Base-by-base conservation (phyloP, 2,797 vertebrate genomes). In the Cossypha niveicapilla region DNA sequence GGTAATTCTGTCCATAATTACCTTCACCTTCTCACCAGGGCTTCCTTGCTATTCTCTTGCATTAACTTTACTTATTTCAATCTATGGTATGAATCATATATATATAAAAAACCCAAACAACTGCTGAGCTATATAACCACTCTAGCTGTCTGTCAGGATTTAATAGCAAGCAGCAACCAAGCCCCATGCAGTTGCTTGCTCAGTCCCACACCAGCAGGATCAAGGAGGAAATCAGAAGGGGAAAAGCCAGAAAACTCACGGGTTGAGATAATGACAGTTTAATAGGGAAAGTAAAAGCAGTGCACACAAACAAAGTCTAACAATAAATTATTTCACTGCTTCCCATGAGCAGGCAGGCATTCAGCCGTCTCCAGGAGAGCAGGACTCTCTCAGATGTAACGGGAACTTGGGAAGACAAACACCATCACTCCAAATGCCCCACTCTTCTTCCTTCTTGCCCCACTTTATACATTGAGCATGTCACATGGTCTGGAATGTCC, bases 1-100 rank as follows among this genome's bases (percentile, higher is more conserved):
- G 9, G 44, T 76, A 91, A 71, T 93, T 87, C 67, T 83, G 57
- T 62, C 35, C 14, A 39, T 53, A 81, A 91, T 82, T 80, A 77
- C 73, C 22, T 58, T 80, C 82, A 79, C 22, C 39, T 87, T 8
- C 44, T 65, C 80, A 76, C 44, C 25, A 79, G n/a, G 78, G 13
- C 23, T 66, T 84, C 60, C 39, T 82, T 68, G 27, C 2, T 81
- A 57, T 71, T 68, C n/a, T n/a, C 15, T 65, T 75, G 23, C 15
- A 53, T 61, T 86, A 75, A 9, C 27, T 72, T 56, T 81, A 45
- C 27, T 50, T 88, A 25, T 91, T 89, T 81, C 67, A 48, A 91
- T 28, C 54, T 74, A 34, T 41, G 8, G 3, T 34, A 81, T 28
- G 23, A 88, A 77, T 54, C 17, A 70, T 32, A 60, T 35, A 34